These are phyloP conservation scores for Dendroctonus ponderosae DNA, from an alignment of 1,140 invertebrate species.

Conservation along the genomic window DNA sequence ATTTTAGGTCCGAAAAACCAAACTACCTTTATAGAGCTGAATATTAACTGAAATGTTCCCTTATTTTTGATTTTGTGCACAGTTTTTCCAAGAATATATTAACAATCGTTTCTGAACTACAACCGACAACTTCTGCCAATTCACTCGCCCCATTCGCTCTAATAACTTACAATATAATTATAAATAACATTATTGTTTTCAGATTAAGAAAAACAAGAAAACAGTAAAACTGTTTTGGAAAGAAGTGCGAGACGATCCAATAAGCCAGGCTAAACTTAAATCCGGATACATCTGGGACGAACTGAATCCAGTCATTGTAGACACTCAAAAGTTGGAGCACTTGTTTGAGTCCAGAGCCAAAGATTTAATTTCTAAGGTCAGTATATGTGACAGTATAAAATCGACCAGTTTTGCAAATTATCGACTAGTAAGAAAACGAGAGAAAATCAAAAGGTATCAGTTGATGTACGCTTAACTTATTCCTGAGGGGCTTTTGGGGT, in stretches of 20 bases:
- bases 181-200: not conserved
- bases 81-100: too few relatives aligned
- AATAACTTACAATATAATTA: not conserved
- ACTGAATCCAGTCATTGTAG: constrained; percentile 77
- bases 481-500: too few relatives aligned
- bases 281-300: constrained; percentile 94
- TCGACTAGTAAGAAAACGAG: not conserved
- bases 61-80: too few relatives aligned
- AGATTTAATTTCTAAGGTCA: constrained; percentile 91
- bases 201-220: constrained; percentile 85
- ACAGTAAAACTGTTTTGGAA: constrained; percentile 99
- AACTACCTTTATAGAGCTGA: too few relatives aligned
- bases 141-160: too few relatives aligned
- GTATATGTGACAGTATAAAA: too few relatives aligned
- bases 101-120: too few relatives aligned
- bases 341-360: constrained; percentile 96
- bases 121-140: too few relatives aligned
- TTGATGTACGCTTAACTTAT: too few relatives aligned
- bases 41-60: too few relatives aligned
- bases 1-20: too few relatives aligned
- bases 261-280: constrained; percentile 65
- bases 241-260: constrained; percentile 83
- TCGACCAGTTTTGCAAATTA: constrained; percentile 1
- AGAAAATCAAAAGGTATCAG: too few relatives aligned
- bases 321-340: constrained; percentile 92